phyloP scores from a whole-genome alignment of 2,888 invertebrate species.

The Sphaerophoria rueppellii region DNA sequence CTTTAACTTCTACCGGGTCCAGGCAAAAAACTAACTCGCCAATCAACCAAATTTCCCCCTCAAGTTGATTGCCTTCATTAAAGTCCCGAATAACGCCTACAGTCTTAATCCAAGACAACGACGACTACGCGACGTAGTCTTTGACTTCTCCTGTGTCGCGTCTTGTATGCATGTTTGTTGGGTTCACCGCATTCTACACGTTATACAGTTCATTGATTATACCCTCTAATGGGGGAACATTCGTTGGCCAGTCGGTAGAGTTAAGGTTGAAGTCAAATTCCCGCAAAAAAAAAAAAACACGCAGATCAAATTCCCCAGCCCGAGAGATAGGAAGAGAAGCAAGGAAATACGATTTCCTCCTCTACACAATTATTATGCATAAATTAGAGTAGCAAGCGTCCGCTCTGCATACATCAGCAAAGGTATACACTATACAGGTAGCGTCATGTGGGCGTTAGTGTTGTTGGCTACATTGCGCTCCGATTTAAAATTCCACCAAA shows the following conservation, averaged over 20 bases:
- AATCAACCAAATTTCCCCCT: slow-evolving; percentile 47
- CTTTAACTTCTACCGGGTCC: background rate
- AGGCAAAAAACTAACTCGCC: slow-evolving; percentile 28
- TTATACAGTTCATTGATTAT: slow-evolving; percentile 56
- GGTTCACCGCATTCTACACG: slow-evolving; percentile 1
- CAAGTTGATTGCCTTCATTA: slow-evolving; percentile 64
- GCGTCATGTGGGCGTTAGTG: slow-evolving; percentile 56
- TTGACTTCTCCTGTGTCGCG: slow-evolving; percentile 33
- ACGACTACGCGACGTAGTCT: background rate
- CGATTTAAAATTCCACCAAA: slow-evolving; percentile 71
- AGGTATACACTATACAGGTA: slow-evolving; percentile 43
- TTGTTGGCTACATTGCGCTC: slow-evolving; percentile 34
- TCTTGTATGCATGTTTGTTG: background rate
- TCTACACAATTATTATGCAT: slow-evolving; percentile 68
- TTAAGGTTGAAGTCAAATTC: slow-evolving; percentile 25
- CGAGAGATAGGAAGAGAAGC: slow-evolving; percentile 34
- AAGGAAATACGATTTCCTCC: slow-evolving; percentile 58
- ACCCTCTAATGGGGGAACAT: slow-evolving; percentile 32
- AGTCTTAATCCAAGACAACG: background rate
- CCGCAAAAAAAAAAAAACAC: slow-evolving; percentile 47
- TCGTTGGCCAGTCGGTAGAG: background rate
- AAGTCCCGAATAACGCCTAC: slow-evolving; percentile 66
- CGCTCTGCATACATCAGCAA: background rate
- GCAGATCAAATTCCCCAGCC: slow-evolving; percentile 50
- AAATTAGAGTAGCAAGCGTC: slow-evolving; percentile 59